phyloP scores from a whole-genome alignment of 2,888 invertebrate genomes.

The Pyrgus malvae region DNA sequence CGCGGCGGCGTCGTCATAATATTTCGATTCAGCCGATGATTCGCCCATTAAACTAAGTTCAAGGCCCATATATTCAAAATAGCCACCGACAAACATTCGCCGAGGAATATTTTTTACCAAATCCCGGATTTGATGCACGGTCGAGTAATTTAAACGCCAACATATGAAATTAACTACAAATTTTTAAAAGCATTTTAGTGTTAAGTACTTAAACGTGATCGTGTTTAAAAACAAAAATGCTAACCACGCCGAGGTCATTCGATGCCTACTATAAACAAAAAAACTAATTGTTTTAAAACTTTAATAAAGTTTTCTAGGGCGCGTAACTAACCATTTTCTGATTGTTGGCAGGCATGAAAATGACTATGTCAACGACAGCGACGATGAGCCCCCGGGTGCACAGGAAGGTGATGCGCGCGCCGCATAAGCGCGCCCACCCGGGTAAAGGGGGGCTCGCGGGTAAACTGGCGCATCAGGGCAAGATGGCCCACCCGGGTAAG shows the following conservation, averaged over 20 bases:
- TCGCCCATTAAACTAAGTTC: conserved; percentile 21
- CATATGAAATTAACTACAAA: not conserved
- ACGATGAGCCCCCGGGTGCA: conserved; percentile 85
- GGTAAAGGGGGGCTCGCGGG: conserved; percentile 70
- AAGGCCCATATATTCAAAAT: conserved; percentile 8
- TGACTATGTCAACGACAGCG: conserved; percentile 87
- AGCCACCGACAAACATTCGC: not conserved
- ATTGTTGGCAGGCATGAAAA: conserved; percentile 84
- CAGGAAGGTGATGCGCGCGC: conserved; percentile 85
- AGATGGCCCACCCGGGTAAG: conserved; percentile 74
- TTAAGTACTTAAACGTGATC: not conserved
- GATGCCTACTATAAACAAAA: not conserved
- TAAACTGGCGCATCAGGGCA: conserved; percentile 72
- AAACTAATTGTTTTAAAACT: too few relatives aligned
- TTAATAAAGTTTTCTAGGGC: not conserved
- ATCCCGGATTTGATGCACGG: conserved; percentile 4
- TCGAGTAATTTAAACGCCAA: not conserved
- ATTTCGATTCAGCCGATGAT: conserved; percentile 17
- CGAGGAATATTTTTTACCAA: conserved; percentile 8
- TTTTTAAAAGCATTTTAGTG: not conserved
- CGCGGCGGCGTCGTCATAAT: conserved; percentile 9
- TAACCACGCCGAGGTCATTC: not conserved
- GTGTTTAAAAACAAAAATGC: not conserved
- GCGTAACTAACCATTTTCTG: conserved; percentile 43
- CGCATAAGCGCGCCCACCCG: conserved; percentile 82